Percentiles rank a stretch among this genome's conserved stretches.
These are phyloP conservation scores for Salvelinus fontinalis DNA, from an alignment of 2,113 vertebrate genomes.

Conservation along the genomic window DNA sequence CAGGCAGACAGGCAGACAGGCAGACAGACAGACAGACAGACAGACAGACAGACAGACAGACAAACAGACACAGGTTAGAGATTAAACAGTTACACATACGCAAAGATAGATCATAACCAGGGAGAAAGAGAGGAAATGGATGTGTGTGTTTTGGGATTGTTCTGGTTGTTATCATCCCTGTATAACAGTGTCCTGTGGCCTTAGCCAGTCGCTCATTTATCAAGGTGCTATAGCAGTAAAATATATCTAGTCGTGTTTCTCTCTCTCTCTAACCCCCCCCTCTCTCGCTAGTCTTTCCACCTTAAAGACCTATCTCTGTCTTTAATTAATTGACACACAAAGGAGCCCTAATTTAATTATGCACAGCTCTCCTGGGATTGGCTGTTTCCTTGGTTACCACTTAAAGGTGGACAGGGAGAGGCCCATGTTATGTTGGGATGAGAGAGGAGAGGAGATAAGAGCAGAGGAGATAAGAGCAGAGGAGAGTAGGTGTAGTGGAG, in stretches of 20 bases:
- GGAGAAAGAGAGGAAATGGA: neutral
- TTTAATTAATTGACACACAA: slow-evolving; percentile 85
- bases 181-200: too few species aligned
- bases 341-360: slow-evolving; percentile 83
- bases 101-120: neutral
- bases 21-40: too few species aligned
- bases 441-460: too few species aligned
- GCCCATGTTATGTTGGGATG: neutral
- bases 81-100: neutral
- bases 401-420: slow-evolving; percentile 74
- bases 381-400: slow-evolving; percentile 77
- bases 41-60: too few species aligned
- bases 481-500: neutral
- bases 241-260: neutral
- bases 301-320: slow-evolving; percentile 62
- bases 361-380: slow-evolving; percentile 71
- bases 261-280: neutral
- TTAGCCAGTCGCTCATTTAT: too few species aligned
- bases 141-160: too few species aligned
- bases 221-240: too few species aligned
- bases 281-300: slow-evolving; percentile 3
- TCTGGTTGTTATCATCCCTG: too few species aligned
- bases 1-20: too few species aligned
- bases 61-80: too few species aligned
- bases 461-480: too few species aligned